Conservation (phyloP, 1,140 invertebrate species). For the Cherax destructor region DNA sequence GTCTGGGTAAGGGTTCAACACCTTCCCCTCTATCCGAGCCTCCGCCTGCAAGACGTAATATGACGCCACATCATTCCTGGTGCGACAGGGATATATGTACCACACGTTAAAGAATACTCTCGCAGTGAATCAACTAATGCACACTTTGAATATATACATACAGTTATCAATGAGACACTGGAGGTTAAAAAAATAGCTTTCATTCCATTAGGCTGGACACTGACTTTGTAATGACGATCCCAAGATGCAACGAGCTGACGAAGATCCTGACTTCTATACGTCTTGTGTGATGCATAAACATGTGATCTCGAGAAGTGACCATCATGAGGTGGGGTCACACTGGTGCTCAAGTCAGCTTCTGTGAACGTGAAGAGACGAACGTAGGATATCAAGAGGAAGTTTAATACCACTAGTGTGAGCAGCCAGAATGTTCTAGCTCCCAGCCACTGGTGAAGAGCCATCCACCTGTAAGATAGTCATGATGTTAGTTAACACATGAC, state of each 20-base stretch:
- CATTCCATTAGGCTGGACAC: not conserved
- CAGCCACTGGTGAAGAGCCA: not conserved
- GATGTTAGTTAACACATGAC: no score
- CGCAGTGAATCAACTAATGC: no score
- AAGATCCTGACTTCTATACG: no score
- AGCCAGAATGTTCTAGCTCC: not conserved
- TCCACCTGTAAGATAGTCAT: not conserved
- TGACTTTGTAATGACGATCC: not conserved
- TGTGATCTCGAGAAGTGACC: no score
- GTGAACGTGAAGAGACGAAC: not conserved
- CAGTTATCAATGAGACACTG: no score
- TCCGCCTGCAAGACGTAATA: not conserved
- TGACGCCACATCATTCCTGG: no score
- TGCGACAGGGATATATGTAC: no score
- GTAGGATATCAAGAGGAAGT: not conserved
- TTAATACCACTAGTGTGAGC: not conserved
- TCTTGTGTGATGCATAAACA: no score
- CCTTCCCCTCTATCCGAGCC: not conserved
- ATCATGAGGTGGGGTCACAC: not conserved
- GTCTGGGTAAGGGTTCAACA: constrained; percentile 26
- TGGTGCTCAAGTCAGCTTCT: not conserved
- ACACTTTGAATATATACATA: no score
- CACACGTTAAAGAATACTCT: no score
- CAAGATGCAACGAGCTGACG: not conserved
- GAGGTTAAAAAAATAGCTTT: no score